Base-by-base conservation (phyloP, 2,113 vertebrate genomes). In the Sisor rabdophorus region DNA sequence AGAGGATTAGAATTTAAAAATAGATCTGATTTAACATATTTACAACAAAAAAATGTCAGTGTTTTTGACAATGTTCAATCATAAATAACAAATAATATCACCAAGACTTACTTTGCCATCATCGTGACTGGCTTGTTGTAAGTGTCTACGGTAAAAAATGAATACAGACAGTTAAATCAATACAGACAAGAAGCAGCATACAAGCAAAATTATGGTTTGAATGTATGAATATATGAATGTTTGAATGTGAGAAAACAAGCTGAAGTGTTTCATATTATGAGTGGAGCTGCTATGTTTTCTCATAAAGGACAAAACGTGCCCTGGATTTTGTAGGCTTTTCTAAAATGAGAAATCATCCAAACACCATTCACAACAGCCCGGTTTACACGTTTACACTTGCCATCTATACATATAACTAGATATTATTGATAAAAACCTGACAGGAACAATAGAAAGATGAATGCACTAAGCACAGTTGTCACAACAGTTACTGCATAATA, bases 61-160 rank as follows among this genome's bases (percentile, higher is more conserved):
- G 1, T 8, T 30, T 30, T 30, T 10, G 1, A 19, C 15, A 32
- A 36, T 63, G 60, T 36, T 19, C 60, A 36, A 32, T 20, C 12
- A 63, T 20, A 11, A 4, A 4, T 20, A 19, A n/a, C 40, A 12
- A n/a, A 40, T 32, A 11, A 15, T 65, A 67, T n/a, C 44, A 28
- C 36, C 8, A 11, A 5, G 19, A 89, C 90, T 90, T 74, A 91
- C 91, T 87, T 92, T 76, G 90, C 59, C 90, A 92, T 92, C 60
- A 83, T 80, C 81, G 76, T 59, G 55, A 48, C 50, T 50, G 77
- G 36, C 68, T 71, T 65, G 59, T 1, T 65, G 69, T 75, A 16
- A 50, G 6, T 47, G 73, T 61, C 81, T 83, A 59, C 9, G 69
- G 44, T 60, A 16, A n/a, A 47, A 30, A 77, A 15, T 44, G n/a